Conservation (phyloP, 2,888 invertebrate genomes). For the Dendrolimus houi region DNA sequence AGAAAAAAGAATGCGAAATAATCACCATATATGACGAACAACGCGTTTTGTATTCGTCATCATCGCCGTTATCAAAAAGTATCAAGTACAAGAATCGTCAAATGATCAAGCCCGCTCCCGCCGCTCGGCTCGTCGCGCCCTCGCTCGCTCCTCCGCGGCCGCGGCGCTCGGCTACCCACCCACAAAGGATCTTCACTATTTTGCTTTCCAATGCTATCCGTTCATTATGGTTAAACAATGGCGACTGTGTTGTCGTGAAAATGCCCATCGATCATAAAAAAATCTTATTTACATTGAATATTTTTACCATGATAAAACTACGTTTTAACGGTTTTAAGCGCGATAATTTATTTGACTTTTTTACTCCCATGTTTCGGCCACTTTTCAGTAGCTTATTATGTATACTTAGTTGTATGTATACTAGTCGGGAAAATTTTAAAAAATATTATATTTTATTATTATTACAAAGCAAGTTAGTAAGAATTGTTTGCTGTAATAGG, state of each 20-base stretch:
- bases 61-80: not conserved
- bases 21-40: not conserved
- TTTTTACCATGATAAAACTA: no score
- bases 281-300: no score
- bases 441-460: no score
- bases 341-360: no score
- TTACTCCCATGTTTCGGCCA: no score
- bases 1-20: not conserved
- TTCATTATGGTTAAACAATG: not conserved
- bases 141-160: conserved; percentile 16
- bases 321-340: no score
- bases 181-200: conserved; percentile 14
- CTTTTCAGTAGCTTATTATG: no score
- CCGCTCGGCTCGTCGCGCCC: conserved; percentile 13
- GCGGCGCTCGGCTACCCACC: conserved; percentile 19
- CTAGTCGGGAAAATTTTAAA: no score
- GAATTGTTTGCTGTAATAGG: no score
- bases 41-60: not conserved
- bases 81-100: conserved; percentile 23
- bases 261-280: not conserved
- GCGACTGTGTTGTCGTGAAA: conserved; percentile 15
- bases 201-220: not conserved
- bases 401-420: no score
- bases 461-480: no score
- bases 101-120: conserved; percentile 29